Percentiles rank a stretch among this genome's conserved stretches.
Conservation (phyloP, 2,113 vertebrate species). For the Falcunculus frontatus region DNA sequence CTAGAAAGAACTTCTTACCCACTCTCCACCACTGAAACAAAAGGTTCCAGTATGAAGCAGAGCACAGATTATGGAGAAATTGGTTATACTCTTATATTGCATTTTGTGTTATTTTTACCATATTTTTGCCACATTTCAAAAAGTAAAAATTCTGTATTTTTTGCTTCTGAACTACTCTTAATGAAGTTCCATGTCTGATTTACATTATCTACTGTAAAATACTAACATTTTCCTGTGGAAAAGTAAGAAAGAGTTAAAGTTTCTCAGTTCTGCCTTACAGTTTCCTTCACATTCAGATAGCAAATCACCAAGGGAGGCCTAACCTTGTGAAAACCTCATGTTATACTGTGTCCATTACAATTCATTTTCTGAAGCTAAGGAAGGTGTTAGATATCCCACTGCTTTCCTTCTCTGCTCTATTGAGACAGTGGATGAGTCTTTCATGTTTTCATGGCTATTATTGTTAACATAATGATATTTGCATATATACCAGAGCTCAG, state of each 20-base stretch:
- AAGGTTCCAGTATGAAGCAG: neutral
- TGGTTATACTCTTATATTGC: neutral
- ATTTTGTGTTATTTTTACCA: neutral
- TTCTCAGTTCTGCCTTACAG: neutral
- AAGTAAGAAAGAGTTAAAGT: neutral
- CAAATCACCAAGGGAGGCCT: neutral
- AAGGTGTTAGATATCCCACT: neutral
- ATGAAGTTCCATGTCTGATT: accelerated
- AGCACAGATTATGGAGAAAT: neutral
- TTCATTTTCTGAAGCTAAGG: neutral
- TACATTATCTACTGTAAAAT: neutral
- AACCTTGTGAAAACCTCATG: neutral
- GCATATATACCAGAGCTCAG: neutral
- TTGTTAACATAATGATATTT: neutral
- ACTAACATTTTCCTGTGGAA: neutral
- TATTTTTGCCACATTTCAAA: neutral
- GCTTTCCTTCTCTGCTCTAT: neutral
- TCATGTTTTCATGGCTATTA: neutral
- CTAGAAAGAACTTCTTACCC: neutral
- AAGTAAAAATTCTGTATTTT: neutral
- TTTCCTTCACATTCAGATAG: neutral
- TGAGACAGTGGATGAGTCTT: neutral
- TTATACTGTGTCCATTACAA: neutral
- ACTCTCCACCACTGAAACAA: neutral
- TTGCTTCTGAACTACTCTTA: neutral